These are phyloP conservation scores for Cerceris ruficornis DNA, from an alignment of 2,888 invertebrate genomes.

Conservation along the genomic window DNA sequence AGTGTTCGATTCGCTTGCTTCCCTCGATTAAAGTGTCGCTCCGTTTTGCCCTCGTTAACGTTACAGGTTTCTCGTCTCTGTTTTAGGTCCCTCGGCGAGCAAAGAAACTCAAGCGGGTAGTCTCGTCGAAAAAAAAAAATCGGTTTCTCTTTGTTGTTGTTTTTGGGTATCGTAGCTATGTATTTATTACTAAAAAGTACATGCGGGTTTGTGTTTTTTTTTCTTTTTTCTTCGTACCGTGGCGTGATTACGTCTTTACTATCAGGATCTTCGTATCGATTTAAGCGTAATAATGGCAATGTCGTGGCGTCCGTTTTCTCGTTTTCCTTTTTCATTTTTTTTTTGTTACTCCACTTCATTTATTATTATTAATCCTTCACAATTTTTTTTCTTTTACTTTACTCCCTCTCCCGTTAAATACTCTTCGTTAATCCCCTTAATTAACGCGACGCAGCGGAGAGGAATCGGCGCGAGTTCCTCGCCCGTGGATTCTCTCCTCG, in stretches of 20 bases:
- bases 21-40: not conserved
- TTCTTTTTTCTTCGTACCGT: slow-evolving; percentile 29
- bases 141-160: not conserved
- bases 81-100: slow-evolving; percentile 28
- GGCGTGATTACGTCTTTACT: slow-evolving; percentile 57
- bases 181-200: slow-evolving; percentile 58
- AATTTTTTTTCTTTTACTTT: not conserved
- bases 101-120: slow-evolving; percentile 14
- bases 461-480: slow-evolving; percentile 36
- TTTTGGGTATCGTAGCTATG: slow-evolving; percentile 46
- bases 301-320: slow-evolving; percentile 52
- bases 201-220: slow-evolving; percentile 40
- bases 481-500: not conserved
- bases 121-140: slow-evolving; percentile 7
- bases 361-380: not conserved
- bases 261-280: slow-evolving; percentile 62
- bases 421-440: not conserved
- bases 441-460: slow-evolving; percentile 41
- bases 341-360: not conserved
- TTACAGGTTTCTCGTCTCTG: slow-evolving; percentile 9
- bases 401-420: not conserved
- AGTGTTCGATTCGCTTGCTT: not conserved
- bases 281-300: slow-evolving; percentile 68
- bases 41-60: not conserved
- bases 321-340: not conserved